Evolutionary conservation across 2,888 invertebrate species (phyloP).

Genomic region (Morpho achilles): DNA sequence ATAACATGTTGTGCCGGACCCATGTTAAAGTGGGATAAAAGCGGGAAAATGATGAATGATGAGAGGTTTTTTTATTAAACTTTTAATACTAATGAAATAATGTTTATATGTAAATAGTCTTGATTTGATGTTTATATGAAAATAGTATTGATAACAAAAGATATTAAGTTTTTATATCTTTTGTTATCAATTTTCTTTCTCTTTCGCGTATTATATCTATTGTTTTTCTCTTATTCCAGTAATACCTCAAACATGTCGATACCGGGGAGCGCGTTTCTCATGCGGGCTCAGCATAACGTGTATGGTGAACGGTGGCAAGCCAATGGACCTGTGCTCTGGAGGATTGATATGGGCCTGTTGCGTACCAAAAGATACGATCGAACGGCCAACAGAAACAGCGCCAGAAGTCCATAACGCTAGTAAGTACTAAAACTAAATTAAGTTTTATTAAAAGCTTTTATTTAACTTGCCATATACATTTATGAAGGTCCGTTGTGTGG

Average conservation of each 20-base stretch:
- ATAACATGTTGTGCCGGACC: no score
- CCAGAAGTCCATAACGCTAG: constrained; percentile 90
- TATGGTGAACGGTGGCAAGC: constrained; percentile 91
- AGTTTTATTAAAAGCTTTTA: not conserved
- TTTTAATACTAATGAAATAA: no score
- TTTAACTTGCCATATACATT: not conserved
- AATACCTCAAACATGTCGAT: constrained; percentile 93
- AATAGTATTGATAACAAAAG: no score
- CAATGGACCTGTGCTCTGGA: constrained; percentile 93
- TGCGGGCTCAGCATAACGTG: constrained; percentile 95
- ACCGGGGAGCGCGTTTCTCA: constrained; percentile 91
- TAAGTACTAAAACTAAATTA: constrained; percentile 75
- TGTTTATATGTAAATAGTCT: no score
- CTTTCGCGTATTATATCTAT: no score
- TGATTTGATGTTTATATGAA: no score
- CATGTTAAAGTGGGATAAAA: no score
- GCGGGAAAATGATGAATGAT: no score
- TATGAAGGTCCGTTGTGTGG: no score
- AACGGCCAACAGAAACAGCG: constrained; percentile 79
- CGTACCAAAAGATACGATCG: constrained; percentile 84
- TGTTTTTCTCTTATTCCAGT: constrained; percentile 77
- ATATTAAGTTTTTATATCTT: no score
- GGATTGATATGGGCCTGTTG: constrained; percentile 98
- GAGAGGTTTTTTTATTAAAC: no score
- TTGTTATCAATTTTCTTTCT: no score